These are phyloP conservation scores for Muscicapa adusta DNA, from an alignment of 2,113 vertebrate species.

Conservation along the genomic window DNA sequence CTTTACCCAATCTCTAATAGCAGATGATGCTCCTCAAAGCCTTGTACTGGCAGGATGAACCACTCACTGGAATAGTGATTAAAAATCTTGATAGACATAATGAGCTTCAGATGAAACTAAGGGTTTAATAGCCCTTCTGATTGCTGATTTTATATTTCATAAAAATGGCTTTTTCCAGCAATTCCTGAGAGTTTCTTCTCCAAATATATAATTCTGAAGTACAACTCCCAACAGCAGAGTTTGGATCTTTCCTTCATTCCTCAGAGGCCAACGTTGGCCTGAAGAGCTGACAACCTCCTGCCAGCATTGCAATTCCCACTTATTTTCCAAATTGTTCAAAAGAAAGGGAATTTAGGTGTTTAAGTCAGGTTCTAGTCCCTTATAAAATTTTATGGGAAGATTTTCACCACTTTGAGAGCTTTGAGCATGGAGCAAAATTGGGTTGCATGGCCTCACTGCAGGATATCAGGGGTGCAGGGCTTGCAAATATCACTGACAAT, in stretches of 20 bases:
- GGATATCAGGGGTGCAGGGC: not conserved
- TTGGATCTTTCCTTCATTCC: not conserved
- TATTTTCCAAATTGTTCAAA: not conserved
- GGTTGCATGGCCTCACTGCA: not conserved
- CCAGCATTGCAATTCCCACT: not conserved
- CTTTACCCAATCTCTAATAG: not conserved
- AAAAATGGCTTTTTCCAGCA: not conserved
- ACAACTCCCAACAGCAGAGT: not conserved
- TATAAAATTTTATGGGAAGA: not conserved
- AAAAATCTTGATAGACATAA: not conserved
- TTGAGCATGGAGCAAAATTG: not conserved
- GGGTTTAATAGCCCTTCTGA: not conserved
- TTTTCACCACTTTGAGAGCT: not conserved
- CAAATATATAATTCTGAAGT: not conserved
- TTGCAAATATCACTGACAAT: not conserved
- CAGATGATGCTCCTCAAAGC: not conserved
- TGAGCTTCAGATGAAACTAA: not conserved
- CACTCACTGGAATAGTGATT: not conserved
- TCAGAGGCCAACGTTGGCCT: accelerated
- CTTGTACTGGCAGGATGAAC: not conserved
- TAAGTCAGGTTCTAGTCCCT: not conserved
- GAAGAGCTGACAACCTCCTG: not conserved
- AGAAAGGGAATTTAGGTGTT: not conserved
- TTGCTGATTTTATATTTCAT: not conserved
- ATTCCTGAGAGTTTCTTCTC: not conserved